These are phyloP conservation scores for Euthynnus affinis DNA, from an alignment of 2,797 vertebrate genomes.

Conservation along the genomic window DNA sequence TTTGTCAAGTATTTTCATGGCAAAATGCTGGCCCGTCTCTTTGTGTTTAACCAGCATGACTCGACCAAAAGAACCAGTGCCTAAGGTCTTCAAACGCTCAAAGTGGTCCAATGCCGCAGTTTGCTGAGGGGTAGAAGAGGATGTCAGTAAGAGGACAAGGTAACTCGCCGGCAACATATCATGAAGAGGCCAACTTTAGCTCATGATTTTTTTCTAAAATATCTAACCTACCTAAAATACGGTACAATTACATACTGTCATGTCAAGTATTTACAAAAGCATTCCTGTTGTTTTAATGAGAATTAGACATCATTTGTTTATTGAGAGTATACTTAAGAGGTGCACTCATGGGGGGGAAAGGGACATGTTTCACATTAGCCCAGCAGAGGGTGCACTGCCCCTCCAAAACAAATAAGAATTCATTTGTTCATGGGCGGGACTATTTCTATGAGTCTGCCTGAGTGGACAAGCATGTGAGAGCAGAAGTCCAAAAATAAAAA, in stretches of 20 bases:
- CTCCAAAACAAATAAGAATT: slow-evolving; percentile 24
- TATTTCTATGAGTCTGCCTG: neutral
- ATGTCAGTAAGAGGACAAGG: neutral
- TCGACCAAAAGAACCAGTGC: slow-evolving; percentile 94
- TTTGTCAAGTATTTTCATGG: slow-evolving; percentile 98
- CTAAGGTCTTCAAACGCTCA: slow-evolving; percentile 94
- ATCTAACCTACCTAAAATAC: neutral
- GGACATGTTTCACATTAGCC: slow-evolving; percentile 22
- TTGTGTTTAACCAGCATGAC: slow-evolving; percentile 96
- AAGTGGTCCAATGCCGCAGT: slow-evolving; percentile 94
- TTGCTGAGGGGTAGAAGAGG: slow-evolving; percentile 82
- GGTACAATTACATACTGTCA: neutral
- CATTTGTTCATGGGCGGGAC: slow-evolving; percentile 23
- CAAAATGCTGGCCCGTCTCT: slow-evolving; percentile 91
- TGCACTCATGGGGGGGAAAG: neutral
- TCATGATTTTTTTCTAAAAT: neutral
- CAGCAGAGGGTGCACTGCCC: slow-evolving; percentile 79
- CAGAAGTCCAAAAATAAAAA: neutral
- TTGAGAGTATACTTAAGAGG: neutral
- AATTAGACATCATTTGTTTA: neutral
- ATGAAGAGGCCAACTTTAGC: neutral
- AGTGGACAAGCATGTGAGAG: slow-evolving; percentile 2
- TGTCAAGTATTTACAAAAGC: neutral
- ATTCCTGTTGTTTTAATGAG: neutral
- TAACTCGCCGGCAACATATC: neutral